phyloP scores from a whole-genome alignment of 1,140 invertebrate genomes.

The Drosophila burlai region DNA sequence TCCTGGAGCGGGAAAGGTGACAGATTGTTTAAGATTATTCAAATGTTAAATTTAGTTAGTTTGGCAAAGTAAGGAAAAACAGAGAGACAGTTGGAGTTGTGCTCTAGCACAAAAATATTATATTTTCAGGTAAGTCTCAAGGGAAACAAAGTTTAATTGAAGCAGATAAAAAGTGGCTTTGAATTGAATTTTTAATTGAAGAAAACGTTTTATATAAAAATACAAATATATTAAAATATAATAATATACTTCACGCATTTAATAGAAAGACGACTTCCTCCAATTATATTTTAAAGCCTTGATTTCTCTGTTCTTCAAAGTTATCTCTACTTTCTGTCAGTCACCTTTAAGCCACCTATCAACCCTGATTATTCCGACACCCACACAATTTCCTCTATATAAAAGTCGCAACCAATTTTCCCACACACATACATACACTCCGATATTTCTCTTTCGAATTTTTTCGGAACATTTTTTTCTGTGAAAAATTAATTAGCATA shows the following conservation, averaged over 20 bases:
- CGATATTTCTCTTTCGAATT: background rate
- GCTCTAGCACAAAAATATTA: background rate
- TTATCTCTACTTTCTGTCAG: background rate
- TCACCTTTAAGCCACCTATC: constrained; percentile 6
- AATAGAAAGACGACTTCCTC: background rate
- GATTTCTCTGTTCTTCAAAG: background rate
- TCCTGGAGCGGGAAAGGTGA: constrained; percentile 19
- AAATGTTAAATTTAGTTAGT: constrained; percentile 10
- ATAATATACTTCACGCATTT: background rate
- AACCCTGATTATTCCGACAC: background rate
- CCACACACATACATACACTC: background rate
- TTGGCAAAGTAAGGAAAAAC: background rate
- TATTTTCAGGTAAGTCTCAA: background rate
- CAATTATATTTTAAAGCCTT: background rate
- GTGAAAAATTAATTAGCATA: constrained; percentile 64
- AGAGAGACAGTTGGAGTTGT: background rate
- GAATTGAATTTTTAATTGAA: background rate
- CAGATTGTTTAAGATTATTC: constrained; percentile 26
- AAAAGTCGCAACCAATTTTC: background rate
- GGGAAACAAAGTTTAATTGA: constrained; percentile 5
- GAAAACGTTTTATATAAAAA: too few species aligned
- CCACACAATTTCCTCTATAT: background rate
- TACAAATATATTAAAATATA: background rate
- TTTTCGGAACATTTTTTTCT: background rate
- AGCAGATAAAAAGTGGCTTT: too few species aligned